Percentiles rank a stretch among this genome's conserved stretches.
phyloP scores from a whole-genome alignment of 2,113 vertebrate species.

The Sylvia atricapilla region DNA sequence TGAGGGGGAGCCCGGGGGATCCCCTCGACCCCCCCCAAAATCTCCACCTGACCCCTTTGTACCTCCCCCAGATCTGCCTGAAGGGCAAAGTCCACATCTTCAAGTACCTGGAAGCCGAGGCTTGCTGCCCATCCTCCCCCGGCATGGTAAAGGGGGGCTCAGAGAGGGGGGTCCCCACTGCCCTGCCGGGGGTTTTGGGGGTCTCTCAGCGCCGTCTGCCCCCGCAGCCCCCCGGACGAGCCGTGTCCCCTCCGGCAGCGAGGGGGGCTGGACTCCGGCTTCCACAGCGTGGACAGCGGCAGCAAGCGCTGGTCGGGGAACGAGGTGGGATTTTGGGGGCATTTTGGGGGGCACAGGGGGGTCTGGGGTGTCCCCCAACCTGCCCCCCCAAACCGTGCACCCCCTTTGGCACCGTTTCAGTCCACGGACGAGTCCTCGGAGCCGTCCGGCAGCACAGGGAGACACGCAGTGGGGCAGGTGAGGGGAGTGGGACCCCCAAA shows the following conservation, averaged over 20 bases:
- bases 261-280: neutral
- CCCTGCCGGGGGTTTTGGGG: neutral
- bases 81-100: neutral
- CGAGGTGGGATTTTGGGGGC: neutral
- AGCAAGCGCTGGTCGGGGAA: neutral
- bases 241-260: neutral
- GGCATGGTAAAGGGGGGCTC: neutral
- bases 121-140: accelerated
- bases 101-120: neutral
- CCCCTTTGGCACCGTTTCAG: neutral
- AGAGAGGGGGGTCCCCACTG: neutral
- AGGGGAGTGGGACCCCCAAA: neutral
- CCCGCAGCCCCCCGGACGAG: neutral
- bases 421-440: neutral
- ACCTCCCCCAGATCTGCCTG: neutral
- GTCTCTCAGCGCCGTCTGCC: neutral
- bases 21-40: neutral
- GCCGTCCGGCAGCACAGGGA: neutral
- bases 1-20: neutral
- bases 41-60: neutral
- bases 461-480: neutral
- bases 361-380: too few species aligned
- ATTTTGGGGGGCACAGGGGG: neutral
- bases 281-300: neutral
- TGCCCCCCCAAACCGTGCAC: accelerated